Conservation (phyloP, 2,888 invertebrate genomes). For the Girardia tigrina region DNA sequence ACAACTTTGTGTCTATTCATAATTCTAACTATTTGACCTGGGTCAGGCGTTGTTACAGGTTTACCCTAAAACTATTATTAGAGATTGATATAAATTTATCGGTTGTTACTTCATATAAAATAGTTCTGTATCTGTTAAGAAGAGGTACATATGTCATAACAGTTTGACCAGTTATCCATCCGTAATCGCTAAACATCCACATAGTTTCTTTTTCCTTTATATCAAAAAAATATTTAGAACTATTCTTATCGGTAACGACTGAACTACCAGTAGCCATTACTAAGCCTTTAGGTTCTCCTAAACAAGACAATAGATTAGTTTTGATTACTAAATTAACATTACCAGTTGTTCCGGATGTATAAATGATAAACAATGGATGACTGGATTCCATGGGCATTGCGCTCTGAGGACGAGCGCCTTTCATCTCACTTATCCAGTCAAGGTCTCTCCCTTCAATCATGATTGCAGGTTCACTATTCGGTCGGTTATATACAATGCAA, state of each 20-base stretch:
- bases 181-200: constrained; percentile 6
- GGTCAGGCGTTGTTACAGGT: neutral
- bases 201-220: neutral
- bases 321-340: no score
- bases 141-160: neutral
- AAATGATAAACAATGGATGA: neutral
- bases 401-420: neutral
- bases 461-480: neutral
- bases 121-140: neutral
- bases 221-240: neutral
- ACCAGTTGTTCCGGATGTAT: neutral
- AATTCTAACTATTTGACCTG: neutral
- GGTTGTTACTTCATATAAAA: neutral
- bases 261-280: neutral
- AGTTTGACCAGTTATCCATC: constrained; percentile 1
- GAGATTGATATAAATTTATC: neutral
- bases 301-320: neutral
- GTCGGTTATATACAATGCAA: constrained; percentile 4
- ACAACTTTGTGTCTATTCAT: neutral
- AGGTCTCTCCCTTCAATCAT: neutral
- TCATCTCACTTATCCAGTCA: neutral
- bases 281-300: neutral
- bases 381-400: neutral
- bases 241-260: neutral
- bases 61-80: neutral